Evolutionary conservation across 2,797 vertebrate species (phyloP).

Genomic region (Sebastes iracundus): DNA sequence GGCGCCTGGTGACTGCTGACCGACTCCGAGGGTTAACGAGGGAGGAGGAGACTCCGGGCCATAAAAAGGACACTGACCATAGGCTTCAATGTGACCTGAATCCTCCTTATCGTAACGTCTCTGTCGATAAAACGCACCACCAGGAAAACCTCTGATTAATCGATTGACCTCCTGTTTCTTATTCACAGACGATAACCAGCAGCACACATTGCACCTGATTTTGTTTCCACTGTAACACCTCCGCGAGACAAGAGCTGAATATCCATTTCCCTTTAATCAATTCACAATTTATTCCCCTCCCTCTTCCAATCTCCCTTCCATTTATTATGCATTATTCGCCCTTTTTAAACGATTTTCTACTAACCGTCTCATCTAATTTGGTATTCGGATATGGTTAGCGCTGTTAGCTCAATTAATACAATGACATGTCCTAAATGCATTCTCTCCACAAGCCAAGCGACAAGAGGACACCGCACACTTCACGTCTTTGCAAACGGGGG

Average conservation of each 20-base stretch:
- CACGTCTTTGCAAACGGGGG: slow-evolving; percentile 53
- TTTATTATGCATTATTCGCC: slow-evolving; percentile 87
- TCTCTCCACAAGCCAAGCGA: slow-evolving; percentile 67
- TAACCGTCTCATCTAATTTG: slow-evolving; percentile 83
- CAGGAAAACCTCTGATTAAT: slow-evolving; percentile 61
- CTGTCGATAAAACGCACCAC: slow-evolving; percentile 47
- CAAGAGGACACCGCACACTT: slow-evolving; percentile 56
- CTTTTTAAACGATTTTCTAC: slow-evolving; percentile 85
- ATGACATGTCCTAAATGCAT: slow-evolving; percentile 80
- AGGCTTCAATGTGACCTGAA: slow-evolving; percentile 53
- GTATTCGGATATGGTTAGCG: slow-evolving; percentile 82
- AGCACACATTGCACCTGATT: slow-evolving; percentile 54
- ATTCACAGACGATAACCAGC: slow-evolving; percentile 55
- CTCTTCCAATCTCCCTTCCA: slow-evolving; percentile 79
- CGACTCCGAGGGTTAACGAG: slow-evolving; percentile 34
- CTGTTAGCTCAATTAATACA: slow-evolving; percentile 85
- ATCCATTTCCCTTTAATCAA: slow-evolving; percentile 84
- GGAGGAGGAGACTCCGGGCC: slow-evolving; percentile 25
- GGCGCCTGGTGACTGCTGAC: slow-evolving; percentile 5
- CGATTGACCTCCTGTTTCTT: slow-evolving; percentile 55
- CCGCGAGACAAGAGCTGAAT: slow-evolving; percentile 68
- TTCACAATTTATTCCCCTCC: slow-evolving; percentile 80
- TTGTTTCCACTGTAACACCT: slow-evolving; percentile 75
- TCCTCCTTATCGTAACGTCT: slow-evolving; percentile 36
- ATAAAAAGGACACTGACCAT: slow-evolving; percentile 55